Base-by-base conservation (phyloP, 2,888 invertebrate genomes). In the Galeruca laticollis region DNA sequence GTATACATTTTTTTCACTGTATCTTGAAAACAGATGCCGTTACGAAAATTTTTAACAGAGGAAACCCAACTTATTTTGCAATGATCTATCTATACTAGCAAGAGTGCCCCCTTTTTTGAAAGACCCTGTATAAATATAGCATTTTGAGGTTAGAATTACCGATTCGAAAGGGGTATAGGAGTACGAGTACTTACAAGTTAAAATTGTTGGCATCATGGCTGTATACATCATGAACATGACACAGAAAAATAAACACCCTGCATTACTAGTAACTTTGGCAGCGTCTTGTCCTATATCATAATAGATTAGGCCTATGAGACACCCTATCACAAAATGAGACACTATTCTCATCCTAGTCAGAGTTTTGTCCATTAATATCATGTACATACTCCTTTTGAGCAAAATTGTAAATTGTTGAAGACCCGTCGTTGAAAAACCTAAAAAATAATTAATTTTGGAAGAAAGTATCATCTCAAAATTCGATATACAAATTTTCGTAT, bases 191-290 rank as follows among this genome's bases (percentile, higher is more conserved):
- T 94, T 87, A 98, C 98, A 98, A 83, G 98, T 98, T 80, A 98
- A 90, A 82, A 98, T 97, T 60, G 98, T 98, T 75, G 98, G 97
- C 98, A 98, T 98, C 93, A 98, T 95, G 60, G 98, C 96, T 63
- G 97, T 96, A 85, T 98, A 98, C 93, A 97, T 97, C 77, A 97
- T 93, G 86, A 98, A 98, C 87, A 98, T 91, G 77, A 96, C 93
- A 76, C 96, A 96, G 87, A 98, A 98, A 88, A 98, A 98, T 78
- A 98, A 91, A 86, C 96, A 97, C 54, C 97, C 97, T 26, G 96
- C 94, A 82, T 98, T 98, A 86, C 96, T 97, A 89, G 93, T 94
- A 26, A 96, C 96, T 87, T 97, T 96, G 62, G 94, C 93, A 18
- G 97, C 97, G 82, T 98, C 96, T 78, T 94, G 92, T 5, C 98